Conservation (phyloP, 2,113 vertebrate species). For the Ellobius talpinus region DNA sequence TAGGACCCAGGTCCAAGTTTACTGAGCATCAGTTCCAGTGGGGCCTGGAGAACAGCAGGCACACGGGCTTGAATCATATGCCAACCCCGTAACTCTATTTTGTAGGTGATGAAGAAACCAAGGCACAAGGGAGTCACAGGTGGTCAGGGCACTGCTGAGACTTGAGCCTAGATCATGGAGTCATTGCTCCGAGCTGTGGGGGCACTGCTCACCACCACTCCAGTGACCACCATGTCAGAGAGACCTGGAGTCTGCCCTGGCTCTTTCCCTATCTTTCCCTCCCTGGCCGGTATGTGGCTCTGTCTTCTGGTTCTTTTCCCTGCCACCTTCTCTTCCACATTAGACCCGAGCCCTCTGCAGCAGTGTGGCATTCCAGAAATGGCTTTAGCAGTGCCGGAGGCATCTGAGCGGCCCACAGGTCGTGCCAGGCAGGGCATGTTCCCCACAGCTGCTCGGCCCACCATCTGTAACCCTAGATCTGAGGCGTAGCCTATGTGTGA, state of each 20-base stretch:
- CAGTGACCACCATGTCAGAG: not conserved
- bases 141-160: rapidly evolving
- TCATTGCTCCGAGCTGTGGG: rapidly evolving
- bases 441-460: not conserved
- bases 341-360: not conserved
- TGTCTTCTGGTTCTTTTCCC: not conserved
- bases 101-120: not conserved
- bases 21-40: rapidly evolving
- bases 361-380: not conserved
- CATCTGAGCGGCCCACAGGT: not conserved
- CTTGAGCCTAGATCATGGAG: not conserved
- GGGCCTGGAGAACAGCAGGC: rapidly evolving
- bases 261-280: not conserved
- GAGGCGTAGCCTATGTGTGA: not conserved
- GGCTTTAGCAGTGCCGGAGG: not conserved
- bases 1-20: too few relatives aligned
- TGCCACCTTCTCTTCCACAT: not conserved
- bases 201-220: not conserved
- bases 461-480: not conserved
- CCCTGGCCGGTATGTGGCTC: not conserved
- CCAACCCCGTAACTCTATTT: not conserved
- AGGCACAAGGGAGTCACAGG: not conserved
- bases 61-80: not conserved
- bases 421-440: not conserved
- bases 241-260: not conserved